A percentile compares a stretch with the other conserved stretches of the same genome.
Conservation (phyloP, 2,888 invertebrate species). For the Pterobdella sp. region DNA sequence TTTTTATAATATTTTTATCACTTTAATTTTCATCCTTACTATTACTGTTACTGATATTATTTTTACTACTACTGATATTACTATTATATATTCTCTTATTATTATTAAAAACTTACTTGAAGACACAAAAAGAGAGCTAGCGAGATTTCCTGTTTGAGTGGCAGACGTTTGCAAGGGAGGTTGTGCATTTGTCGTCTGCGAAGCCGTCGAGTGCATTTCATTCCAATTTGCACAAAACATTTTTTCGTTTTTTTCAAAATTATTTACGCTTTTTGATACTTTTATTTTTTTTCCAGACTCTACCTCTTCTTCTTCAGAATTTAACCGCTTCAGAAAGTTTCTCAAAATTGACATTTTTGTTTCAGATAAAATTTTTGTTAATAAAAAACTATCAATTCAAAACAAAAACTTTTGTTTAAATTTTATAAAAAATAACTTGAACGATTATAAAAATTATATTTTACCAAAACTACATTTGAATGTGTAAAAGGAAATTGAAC, state of each 20-base stretch:
- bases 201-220: background rate
- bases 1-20: too few species aligned
- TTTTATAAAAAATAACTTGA: too few species aligned
- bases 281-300: background rate
- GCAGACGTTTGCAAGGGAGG: background rate
- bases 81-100: too few species aligned
- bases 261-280: background rate
- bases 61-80: too few species aligned
- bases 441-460: too few species aligned
- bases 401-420: too few species aligned
- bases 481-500: too few species aligned
- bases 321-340: background rate
- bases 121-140: background rate
- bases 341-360: constrained; percentile 2
- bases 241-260: background rate
- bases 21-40: too few species aligned
- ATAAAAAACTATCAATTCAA: too few species aligned
- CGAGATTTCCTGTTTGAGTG: background rate
- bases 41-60: too few species aligned
- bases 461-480: too few species aligned
- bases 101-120: background rate
- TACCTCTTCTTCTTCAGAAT: background rate
- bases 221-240: background rate
- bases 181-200: background rate
- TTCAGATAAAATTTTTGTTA: too few species aligned